These are phyloP conservation scores for Sycon ciliatum DNA, from an alignment of 37 sponge, comb jelly and placozoan genomes.

Conservation along the genomic window DNA sequence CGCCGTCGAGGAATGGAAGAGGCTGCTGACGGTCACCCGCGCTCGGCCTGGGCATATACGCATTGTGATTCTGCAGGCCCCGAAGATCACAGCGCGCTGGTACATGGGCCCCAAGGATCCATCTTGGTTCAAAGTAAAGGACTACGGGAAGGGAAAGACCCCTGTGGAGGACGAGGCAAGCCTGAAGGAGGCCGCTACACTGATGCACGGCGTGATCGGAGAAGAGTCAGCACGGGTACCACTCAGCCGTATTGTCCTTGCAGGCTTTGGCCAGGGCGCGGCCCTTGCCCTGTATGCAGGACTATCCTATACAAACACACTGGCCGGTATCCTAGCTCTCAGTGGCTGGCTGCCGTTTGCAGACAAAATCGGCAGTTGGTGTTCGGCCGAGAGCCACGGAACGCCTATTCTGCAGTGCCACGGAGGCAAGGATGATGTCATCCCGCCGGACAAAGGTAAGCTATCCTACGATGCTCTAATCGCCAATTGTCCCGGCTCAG, in stretches of 20 bases:
- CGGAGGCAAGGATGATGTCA: background rate
- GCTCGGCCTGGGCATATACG: background rate
- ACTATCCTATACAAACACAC: conserved; percentile 16
- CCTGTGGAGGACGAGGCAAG: conserved; percentile 15
- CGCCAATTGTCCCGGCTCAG: too few species aligned
- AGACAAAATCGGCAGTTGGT: background rate
- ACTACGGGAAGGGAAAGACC: background rate
- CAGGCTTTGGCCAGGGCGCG: conserved; percentile 31
- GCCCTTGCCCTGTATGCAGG: conserved; percentile 27
- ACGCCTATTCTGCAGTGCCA: background rate
- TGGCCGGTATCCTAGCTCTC: conserved; percentile 22
- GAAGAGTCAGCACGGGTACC: background rate
- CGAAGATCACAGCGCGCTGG: background rate
- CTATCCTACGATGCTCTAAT: too few species aligned
- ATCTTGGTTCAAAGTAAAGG: conserved; percentile 26
- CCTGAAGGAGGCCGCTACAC: background rate
- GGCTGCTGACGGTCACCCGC: background rate
- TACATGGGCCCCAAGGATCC: background rate
- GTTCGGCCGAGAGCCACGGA: background rate
- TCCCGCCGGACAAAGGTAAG: too few species aligned
- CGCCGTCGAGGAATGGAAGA: conserved; percentile 12
- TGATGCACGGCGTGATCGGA: background rate
- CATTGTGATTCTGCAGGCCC: conserved; percentile 2
- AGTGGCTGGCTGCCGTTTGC: conserved; percentile 18
- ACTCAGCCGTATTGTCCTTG: background rate